Percentiles rank a stretch among this genome's conserved stretches.
Evolutionary conservation across 2,888 invertebrate genomes (phyloP).

Genomic region (Panorpa germanica): DNA sequence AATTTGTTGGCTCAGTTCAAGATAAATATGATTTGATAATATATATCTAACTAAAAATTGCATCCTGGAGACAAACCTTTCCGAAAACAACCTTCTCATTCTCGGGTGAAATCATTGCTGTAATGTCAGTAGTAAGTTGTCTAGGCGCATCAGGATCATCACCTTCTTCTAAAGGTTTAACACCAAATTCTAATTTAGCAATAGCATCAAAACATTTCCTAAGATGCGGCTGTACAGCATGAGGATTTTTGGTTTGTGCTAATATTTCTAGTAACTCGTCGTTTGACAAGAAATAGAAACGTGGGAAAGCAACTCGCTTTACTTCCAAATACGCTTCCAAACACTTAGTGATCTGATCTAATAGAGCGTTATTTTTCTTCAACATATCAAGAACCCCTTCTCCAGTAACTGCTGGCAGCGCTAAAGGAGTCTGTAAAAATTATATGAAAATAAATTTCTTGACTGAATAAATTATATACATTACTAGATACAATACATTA

Average conservation of each 20-base stretch:
- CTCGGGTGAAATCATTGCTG: slow-evolving; percentile 82
- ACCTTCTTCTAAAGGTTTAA: slow-evolving; percentile 33
- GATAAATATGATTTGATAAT: too few relatives aligned
- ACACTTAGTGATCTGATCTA: slow-evolving; percentile 81
- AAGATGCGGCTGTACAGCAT: slow-evolving; percentile 77
- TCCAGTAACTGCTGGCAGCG: slow-evolving; percentile 61
- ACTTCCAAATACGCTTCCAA: slow-evolving; percentile 78
- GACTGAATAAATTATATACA: too few relatives aligned
- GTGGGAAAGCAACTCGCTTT: slow-evolving; percentile 70
- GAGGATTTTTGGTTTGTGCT: slow-evolving; percentile 77
- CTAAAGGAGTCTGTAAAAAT: slow-evolving; percentile 42
- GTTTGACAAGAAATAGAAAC: slow-evolving; percentile 81
- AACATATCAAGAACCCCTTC: slow-evolving; percentile 50
- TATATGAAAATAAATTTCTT: slow-evolving; percentile 5
- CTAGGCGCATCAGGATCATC: slow-evolving; percentile 30
- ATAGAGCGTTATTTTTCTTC: slow-evolving; percentile 49
- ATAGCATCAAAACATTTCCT: slow-evolving; percentile 81
- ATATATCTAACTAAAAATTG: too few relatives aligned
- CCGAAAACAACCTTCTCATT: slow-evolving; percentile 62
- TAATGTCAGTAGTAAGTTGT: slow-evolving; percentile 60
- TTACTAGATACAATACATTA: slow-evolving; percentile 18
- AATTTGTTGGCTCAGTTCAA: too few relatives aligned
- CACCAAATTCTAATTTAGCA: slow-evolving; percentile 56
- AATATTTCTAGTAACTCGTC: slow-evolving; percentile 79
- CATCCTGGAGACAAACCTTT: too few relatives aligned